phyloP scores from a whole-genome alignment of 1,140 invertebrate species.

The Macrosteles quadrilineatus region DNA sequence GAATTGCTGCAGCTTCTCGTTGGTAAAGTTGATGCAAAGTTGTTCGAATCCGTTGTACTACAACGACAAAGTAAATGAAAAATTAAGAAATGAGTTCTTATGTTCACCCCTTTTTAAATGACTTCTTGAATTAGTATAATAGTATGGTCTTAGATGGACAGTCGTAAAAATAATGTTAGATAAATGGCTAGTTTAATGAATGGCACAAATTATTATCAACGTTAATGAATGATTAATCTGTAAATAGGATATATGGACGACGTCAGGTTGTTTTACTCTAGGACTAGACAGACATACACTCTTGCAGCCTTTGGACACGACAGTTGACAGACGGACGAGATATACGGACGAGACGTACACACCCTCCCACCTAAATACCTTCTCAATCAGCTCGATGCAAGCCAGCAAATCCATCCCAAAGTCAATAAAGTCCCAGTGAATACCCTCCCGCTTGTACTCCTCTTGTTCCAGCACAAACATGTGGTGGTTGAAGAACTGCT shows the following conservation, averaged over 20 bases:
- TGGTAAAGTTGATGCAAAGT: constrained; percentile 98
- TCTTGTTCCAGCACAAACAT: constrained; percentile 98
- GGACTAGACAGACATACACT: too few relatives aligned
- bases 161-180: not conserved
- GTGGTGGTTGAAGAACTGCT: constrained; percentile 98
- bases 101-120: constrained; percentile 34
- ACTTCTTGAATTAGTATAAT: not conserved
- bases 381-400: constrained; percentile 96
- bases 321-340: not conserved
- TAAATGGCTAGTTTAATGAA: not conserved
- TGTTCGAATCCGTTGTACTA: constrained; percentile 98
- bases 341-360: too few relatives aligned
- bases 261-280: too few relatives aligned
- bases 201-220: not conserved
- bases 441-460: constrained; percentile 93
- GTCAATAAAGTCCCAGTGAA: constrained; percentile 95
- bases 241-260: too few relatives aligned
- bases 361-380: constrained; percentile 72
- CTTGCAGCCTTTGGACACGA: too few relatives aligned
- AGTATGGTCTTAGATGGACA: not conserved
- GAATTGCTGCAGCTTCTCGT: constrained; percentile 97
- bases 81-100: too few relatives aligned
- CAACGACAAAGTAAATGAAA: constrained; percentile 36
- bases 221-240: not conserved
- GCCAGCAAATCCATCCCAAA: constrained; percentile 97